Evolutionary conservation across 2,888 invertebrate species (phyloP), one percentile per base, ranked within the genome.

Genomic region (Hedya salicella): DNA sequence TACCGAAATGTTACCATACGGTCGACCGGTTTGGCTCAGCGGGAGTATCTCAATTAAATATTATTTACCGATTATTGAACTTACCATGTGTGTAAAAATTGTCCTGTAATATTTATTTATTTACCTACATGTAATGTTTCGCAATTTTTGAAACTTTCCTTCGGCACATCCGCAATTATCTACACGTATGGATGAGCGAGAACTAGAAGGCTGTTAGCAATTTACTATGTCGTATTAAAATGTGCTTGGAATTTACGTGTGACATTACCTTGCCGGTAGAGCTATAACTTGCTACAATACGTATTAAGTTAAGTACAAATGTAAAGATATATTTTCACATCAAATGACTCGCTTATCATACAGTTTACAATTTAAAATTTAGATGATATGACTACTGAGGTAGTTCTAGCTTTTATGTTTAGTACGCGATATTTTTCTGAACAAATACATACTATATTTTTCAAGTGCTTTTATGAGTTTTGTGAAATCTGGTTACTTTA

Each of bases 351-450:
- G 25, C 25, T 57, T 32, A 11, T 32, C 36, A 1, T 36, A 36
- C 8, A 9, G 11, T 21, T 49, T 40, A 2, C 9, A 32, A 40
- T n/a, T 25, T 9, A 6, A 25, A 39, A 13, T 16, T 16, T 25
- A 62, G 25, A 54, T 9, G 21, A 1, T 14, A 16, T 11, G 13
- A 42, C 13, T 25, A 9, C 32, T 44, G 57, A 21, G 65, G 60
- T 60, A 65, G 46, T 60, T 60, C 65, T 65, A 32, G 46, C 59
- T 17, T 14, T 36, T 40, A 17, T 36, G 19, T 17, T 65, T 9
- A 46, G 17, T 48, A 48, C n/a, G 59, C 46, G 19, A 25, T 44
- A 60, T 46, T 46, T 39, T 16, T 50, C 49, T 63, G n/a, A n/a
- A n/a, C n/a, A n/a, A 32, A 46, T 53, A 62, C 8, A 32, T 62